These are phyloP conservation scores for Tringa solitaria DNA, from an alignment of 2,113 vertebrate species.

Conservation along the genomic window DNA sequence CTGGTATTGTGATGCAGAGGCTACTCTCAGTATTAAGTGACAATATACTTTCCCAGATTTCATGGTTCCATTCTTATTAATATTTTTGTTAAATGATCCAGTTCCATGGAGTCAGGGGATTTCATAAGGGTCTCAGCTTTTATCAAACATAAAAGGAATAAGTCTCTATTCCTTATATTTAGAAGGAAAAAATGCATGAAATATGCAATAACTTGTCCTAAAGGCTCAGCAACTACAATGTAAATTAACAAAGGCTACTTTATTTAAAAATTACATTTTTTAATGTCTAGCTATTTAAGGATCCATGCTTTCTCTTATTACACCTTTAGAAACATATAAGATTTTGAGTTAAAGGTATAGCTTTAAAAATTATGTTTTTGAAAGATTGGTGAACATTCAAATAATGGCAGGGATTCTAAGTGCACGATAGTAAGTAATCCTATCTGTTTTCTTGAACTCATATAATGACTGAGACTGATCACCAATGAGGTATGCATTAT, in stretches of 20 bases:
- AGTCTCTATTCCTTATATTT: not conserved
- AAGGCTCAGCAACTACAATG: not conserved
- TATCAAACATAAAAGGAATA: not conserved
- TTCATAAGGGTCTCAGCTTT: not conserved
- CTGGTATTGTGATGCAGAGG: not conserved
- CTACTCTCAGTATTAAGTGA: not conserved
- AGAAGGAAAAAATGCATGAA: not conserved
- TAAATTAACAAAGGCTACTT: not conserved
- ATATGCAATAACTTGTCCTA: not conserved
- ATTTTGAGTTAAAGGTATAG: not conserved
- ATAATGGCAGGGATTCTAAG: not conserved
- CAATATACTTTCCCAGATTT: not conserved
- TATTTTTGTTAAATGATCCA: not conserved
- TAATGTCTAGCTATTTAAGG: not conserved
- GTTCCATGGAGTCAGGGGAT: not conserved
- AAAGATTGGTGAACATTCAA: not conserved
- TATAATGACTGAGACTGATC: not conserved
- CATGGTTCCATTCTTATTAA: not conserved
- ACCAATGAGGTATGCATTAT: not conserved
- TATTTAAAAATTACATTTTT: not conserved
- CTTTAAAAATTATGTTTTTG: not conserved
- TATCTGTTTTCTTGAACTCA: not conserved
- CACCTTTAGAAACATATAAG: not conserved
- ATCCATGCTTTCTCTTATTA: not conserved
- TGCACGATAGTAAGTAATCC: not conserved